Percentiles rank a stretch among this genome's conserved stretches.
phyloP scores from a whole-genome alignment of 2,888 invertebrate species.

The Plebejus melissa region DNA sequence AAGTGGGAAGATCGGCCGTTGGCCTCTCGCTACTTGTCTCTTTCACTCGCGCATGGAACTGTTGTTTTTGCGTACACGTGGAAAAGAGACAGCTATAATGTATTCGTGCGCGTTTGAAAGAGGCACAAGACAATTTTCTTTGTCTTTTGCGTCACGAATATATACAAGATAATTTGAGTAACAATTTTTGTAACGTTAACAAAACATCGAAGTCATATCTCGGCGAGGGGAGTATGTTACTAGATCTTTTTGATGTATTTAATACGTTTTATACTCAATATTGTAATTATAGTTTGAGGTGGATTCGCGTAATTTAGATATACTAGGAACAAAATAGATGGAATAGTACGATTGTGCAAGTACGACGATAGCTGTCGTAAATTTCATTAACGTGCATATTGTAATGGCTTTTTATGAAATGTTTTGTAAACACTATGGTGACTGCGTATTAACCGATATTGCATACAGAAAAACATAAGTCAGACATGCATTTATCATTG shows the following conservation, averaged over 20 bases:
- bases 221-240: constrained; percentile 52
- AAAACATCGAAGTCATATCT: constrained; percentile 33
- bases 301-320: constrained; percentile 47
- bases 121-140: no score
- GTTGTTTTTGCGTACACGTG: not conserved
- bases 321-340: constrained; percentile 46
- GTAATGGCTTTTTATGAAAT: constrained; percentile 29
- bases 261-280: constrained; percentile 74
- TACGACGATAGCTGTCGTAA: constrained; percentile 28
- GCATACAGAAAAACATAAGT: constrained; percentile 17
- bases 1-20: not conserved
- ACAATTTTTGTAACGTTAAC: constrained; percentile 4
- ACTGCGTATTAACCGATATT: not conserved
- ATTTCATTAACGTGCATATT: constrained; percentile 14
- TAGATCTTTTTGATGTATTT: constrained; percentile 73
- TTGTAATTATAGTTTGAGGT: constrained; percentile 61
- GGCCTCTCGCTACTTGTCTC: not conserved
- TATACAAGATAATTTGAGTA: not conserved
- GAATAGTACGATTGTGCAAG: constrained; percentile 37
- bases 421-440: not conserved
- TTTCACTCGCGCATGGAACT: not conserved
- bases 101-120: no score
- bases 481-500: not conserved
- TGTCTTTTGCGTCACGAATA: not conserved
- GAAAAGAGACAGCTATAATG: not conserved